Base-by-base conservation (phyloP, 2,888 invertebrate species). In the Cheilosia impressa region DNA sequence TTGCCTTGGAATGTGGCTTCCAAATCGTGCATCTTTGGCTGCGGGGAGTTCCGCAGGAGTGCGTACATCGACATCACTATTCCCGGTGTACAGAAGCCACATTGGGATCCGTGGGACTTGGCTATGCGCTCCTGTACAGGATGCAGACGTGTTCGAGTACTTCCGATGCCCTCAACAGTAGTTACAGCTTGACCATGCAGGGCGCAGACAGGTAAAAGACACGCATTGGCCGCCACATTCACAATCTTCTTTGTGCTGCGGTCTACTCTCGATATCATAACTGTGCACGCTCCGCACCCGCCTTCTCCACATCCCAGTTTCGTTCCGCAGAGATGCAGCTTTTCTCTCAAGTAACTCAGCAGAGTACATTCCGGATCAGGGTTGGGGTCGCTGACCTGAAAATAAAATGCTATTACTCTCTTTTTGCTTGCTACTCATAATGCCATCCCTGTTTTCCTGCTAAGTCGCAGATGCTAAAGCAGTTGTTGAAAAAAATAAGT, bases 21-120 rank as follows among this genome's bases (percentile, higher is more conserved):
- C 88, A 98, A 92, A 87, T 98, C 95, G 15, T 94, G 92, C 93
- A 96, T 95, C 0, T 94, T 93, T 5, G 98, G 97, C 89, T 94
- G 94, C 0, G 94, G 93, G 52, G 94, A 94, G 88, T 94, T 96
- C 89, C 98, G 93, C 0, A 98, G 92, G 52, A 98, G 93, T 0
- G 97, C 94, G 90, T 98, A 98, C 97, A 98, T 98, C 0, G 98
- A 98, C 98, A 99, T 99, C 0, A 99, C 97, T 85, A 99, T 97
- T 34, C 98, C 98, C 0, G 98, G 98, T 0, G 98, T 98, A 89
- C 98, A 98, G 91, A 97, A 98, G 0, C 98, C 98, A 90, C 98
- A 98, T 92, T 98, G 98, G 0, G 98, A 97, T 0, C 98, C 98
- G 90, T 98, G 98, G 0, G 97, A 94, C 92, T 96, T 96, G 0